Conservation (phyloP, 2,888 invertebrate genomes). For the Orgyia antiqua region DNA sequence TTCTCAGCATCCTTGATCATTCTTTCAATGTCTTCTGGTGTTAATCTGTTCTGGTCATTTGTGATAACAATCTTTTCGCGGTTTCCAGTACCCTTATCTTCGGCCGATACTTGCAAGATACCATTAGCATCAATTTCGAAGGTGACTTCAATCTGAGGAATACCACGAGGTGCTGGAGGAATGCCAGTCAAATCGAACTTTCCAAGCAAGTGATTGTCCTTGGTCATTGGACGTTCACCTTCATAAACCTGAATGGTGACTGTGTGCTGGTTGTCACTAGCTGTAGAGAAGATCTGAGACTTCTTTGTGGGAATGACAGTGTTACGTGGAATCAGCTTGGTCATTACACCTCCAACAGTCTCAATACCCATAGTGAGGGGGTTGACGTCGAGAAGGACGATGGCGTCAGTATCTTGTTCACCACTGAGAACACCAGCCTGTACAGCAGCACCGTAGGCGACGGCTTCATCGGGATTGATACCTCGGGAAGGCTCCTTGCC, state of each 20-base stretch:
- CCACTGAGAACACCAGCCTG: slow-evolving; percentile 99
- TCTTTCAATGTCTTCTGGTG: slow-evolving; percentile 98
- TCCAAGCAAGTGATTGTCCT: slow-evolving; percentile 98
- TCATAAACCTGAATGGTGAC: slow-evolving; percentile 99
- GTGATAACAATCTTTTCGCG: slow-evolving; percentile 99
- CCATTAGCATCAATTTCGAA: slow-evolving; percentile 97
- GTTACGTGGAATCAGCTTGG: slow-evolving; percentile 97
- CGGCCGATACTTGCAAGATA: slow-evolving; percentile 97
- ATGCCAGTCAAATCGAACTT: slow-evolving; percentile 99
- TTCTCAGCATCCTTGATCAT: slow-evolving; percentile 99
- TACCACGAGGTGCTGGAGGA: slow-evolving; percentile 95
- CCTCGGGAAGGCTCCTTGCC: slow-evolving; percentile 99
- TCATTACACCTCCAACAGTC: slow-evolving; percentile 99
- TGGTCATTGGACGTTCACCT: slow-evolving; percentile 99
- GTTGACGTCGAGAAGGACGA: slow-evolving; percentile 98
- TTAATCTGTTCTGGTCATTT: slow-evolving; percentile 97
- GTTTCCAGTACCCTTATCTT: slow-evolving; percentile 99
- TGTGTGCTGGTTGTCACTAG: slow-evolving; percentile 98
- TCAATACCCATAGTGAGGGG: slow-evolving; percentile 99
- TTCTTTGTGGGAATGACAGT: slow-evolving; percentile 99
- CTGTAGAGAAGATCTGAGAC: slow-evolving; percentile 99
- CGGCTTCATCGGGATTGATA: slow-evolving; percentile 99
- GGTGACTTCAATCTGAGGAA: slow-evolving; percentile 96
- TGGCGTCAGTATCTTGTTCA: slow-evolving; percentile 97
- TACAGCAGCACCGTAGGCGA: slow-evolving; percentile 98